These are phyloP conservation scores for Meloidogyne floridensis DNA, from an alignment of 1,140 invertebrate genomes.

Conservation along the genomic window DNA sequence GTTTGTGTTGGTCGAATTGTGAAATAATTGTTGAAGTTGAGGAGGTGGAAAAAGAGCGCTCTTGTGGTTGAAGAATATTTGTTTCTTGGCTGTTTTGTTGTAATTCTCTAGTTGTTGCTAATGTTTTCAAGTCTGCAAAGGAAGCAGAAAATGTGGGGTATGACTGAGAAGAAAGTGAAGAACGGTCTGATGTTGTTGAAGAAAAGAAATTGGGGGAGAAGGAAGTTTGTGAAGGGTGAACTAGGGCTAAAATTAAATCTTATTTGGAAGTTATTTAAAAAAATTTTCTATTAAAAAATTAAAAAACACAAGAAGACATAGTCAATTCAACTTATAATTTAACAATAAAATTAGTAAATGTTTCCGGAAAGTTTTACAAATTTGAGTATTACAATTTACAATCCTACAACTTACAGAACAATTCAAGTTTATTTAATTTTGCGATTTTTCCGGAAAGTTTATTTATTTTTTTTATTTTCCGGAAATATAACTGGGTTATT, in stretches of 20 bases:
- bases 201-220: background rate
- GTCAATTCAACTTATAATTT: too few species aligned
- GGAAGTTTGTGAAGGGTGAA: background rate
- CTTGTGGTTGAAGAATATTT: background rate
- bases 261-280: too few species aligned
- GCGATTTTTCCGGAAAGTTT: too few species aligned
- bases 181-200: background rate
- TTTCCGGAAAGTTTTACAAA: too few species aligned
- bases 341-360: too few species aligned
- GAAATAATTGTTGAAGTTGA: background rate
- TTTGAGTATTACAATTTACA: too few species aligned
- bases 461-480: too few species aligned
- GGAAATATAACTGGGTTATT: too few species aligned
- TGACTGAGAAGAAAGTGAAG: background rate
- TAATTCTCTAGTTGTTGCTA: background rate
- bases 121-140: slow-evolving; percentile 4
- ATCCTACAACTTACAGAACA: too few species aligned
- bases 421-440: too few species aligned
- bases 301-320: too few species aligned
- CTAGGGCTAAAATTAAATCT: background rate
- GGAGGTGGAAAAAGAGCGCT: background rate
- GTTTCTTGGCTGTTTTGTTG: background rate
- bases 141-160: background rate
- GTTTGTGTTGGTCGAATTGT: background rate
- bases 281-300: too few species aligned